Evolutionary conservation across 1,140 invertebrate genomes (phyloP).

Genomic region (Ceratosolen solmsi): DNA sequence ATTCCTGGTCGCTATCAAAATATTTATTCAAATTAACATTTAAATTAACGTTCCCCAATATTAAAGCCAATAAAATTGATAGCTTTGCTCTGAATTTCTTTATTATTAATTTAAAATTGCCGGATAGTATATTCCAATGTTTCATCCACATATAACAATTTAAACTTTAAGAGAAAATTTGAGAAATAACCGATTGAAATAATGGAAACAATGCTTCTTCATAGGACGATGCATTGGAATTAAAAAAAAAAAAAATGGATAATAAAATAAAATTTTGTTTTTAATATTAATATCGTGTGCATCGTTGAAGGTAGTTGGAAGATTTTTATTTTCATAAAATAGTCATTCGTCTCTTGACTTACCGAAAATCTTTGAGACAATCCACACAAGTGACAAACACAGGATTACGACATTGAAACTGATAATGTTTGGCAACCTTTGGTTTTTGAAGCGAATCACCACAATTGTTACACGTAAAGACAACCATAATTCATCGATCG

Average conservation of each 20-base stretch:
- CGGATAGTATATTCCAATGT: too few relatives aligned
- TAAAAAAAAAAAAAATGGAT: not conserved
- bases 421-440: constrained; percentile 93
- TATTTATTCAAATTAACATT: constrained; percentile 4
- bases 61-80: too few relatives aligned
- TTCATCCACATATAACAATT: too few relatives aligned
- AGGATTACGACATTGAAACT: constrained; percentile 77
- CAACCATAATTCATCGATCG: constrained; percentile 82
- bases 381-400: constrained; percentile 88
- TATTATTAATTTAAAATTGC: too few relatives aligned
- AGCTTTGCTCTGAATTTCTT: too few relatives aligned
- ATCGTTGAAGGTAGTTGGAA: too few relatives aligned
- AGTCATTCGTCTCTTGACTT: constrained; percentile 59
- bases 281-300: not conserved
- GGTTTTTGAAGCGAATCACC: constrained; percentile 92
- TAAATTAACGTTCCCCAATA: not conserved
- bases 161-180: too few relatives aligned
- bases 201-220: too few relatives aligned
- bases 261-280: not conserved
- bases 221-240: too few relatives aligned
- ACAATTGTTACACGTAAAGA: constrained; percentile 93
- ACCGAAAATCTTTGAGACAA: constrained; percentile 91
- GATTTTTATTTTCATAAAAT: not conserved
- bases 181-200: too few relatives aligned
- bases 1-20: constrained; percentile 82